phyloP scores from a whole-genome alignment of 2,888 invertebrate species.

The Steinernema carpocapsae region DNA sequence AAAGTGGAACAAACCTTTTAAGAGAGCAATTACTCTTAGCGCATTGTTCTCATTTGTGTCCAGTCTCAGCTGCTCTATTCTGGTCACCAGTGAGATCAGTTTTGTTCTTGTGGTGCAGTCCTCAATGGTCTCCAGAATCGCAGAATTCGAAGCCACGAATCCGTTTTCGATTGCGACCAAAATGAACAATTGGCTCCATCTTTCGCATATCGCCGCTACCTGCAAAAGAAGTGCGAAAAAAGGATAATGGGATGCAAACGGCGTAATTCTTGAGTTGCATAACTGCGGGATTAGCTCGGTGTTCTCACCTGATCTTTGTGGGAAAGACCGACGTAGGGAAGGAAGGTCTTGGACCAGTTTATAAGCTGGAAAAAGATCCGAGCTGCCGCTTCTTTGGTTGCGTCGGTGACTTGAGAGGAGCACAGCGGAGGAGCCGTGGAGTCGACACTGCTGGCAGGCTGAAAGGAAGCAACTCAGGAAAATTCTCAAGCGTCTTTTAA shows the following conservation, averaged over 20 bases:
- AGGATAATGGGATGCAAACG: background rate
- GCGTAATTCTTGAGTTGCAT: slow-evolving; percentile 21
- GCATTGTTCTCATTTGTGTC: slow-evolving; percentile 43
- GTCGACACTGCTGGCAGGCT: slow-evolving; percentile 27
- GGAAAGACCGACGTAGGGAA: slow-evolving; percentile 26
- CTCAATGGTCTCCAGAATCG: slow-evolving; percentile 2
- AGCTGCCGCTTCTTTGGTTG: slow-evolving; percentile 20
- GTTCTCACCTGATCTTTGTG: slow-evolving; percentile 35
- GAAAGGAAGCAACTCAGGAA: background rate
- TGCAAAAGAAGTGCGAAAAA: slow-evolving; percentile 3
- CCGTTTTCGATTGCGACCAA: slow-evolving; percentile 17
- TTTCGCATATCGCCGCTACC: slow-evolving; percentile 26
- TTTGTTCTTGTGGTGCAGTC: slow-evolving; percentile 18
- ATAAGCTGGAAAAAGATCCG: slow-evolving; percentile 20
- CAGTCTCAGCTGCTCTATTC: slow-evolving; percentile 24
- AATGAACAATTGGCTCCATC: slow-evolving; percentile 24
- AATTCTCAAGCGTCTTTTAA: too few relatives aligned
- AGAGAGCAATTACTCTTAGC: slow-evolving; percentile 38
- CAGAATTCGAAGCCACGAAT: slow-evolving; percentile 16
- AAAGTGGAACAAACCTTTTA: background rate
- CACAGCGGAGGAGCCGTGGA: background rate
- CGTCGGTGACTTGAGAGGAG: slow-evolving; percentile 17
- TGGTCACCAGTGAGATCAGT: slow-evolving; percentile 3
- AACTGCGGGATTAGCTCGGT: slow-evolving; percentile 20
- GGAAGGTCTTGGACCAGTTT: slow-evolving; percentile 26